Conservation (phyloP, 2,797 vertebrate genomes). For the Poecilia picta region DNA sequence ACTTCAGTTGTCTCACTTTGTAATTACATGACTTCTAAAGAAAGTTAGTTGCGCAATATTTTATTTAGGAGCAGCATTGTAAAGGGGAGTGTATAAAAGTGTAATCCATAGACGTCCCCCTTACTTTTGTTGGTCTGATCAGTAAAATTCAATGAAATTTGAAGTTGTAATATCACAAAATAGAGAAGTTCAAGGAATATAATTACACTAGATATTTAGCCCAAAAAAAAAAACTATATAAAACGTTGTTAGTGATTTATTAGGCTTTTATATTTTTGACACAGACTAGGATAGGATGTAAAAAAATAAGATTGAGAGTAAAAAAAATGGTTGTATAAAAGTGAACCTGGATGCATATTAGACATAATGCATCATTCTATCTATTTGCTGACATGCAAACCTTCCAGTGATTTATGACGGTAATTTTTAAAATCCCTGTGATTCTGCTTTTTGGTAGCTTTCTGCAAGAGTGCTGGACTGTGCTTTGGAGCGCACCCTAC, state of each 20-base stretch:
- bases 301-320: neutral
- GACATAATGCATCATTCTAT: neutral
- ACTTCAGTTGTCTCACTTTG: neutral
- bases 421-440: neutral
- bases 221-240: neutral
- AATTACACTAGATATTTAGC: neutral
- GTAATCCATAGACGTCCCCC: neutral
- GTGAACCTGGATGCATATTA: neutral
- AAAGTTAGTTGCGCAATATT: neutral
- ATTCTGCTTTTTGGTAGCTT: neutral
- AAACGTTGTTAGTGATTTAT: neutral
- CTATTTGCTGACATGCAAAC: neutral
- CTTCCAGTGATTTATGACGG: neutral
- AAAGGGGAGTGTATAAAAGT: neutral
- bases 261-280: neutral
- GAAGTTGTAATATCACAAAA: neutral
- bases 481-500: neutral
- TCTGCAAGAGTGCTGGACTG: conserved; percentile 1
- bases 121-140: neutral
- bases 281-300: neutral
- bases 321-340: neutral
- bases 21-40: neutral
- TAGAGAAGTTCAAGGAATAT: neutral
- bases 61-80: neutral
- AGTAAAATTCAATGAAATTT: neutral